Base-by-base conservation (phyloP, 2,797 vertebrate species). In the Hydrolagus colliei region DNA sequence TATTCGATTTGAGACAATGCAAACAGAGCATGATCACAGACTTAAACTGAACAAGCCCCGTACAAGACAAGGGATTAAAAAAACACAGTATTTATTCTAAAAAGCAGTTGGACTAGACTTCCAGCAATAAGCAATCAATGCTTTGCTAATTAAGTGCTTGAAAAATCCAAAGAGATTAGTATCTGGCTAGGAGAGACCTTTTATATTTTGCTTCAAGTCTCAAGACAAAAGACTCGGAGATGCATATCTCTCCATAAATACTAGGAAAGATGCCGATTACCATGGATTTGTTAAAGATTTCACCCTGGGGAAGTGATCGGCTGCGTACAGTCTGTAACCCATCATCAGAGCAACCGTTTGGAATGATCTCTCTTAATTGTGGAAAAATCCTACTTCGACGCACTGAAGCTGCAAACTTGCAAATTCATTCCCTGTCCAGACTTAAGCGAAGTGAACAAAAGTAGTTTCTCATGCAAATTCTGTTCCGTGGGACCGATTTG, bases 381-480 rank as follows among this genome's bases (percentile, higher is more conserved):
- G 27, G 65, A 16, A 80, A 65, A 52, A 11, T 16, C 41, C 6
- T 67, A 32, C 32, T 65, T 61, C 67, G 13, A 80, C 3, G 16
- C n/a, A 63, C n/a, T 27, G 77, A 63, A 63, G 13, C 13, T 65
- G 27, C 13, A 67, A 67, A 67, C 22, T 14, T 32, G 78, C 16
- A 80, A 80, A 35, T 67, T 32, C 61, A 27, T 27, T 79, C 13
- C 35, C 62, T 80, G 27, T 63, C 67, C 62, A 63, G n/a, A 80
- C 9, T 80, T 62, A 80, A 52, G 27, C 22, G 61, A 79, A 79
- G 77, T n/a, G 63, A 62, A 79, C 41, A 63, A 65, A 63, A 63
- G 22, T 62, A 61, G 59, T 77, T 77, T 41, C 18, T 61, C n/a
- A 61, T 77, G 75, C 75, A 77, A 77, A 77, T 77, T 59, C 20